Percentiles rank a stretch among this genome's conserved stretches.
These are phyloP conservation scores for Morelia viridis DNA, from an alignment of 2,797 vertebrate genomes.

Conservation along the genomic window DNA sequence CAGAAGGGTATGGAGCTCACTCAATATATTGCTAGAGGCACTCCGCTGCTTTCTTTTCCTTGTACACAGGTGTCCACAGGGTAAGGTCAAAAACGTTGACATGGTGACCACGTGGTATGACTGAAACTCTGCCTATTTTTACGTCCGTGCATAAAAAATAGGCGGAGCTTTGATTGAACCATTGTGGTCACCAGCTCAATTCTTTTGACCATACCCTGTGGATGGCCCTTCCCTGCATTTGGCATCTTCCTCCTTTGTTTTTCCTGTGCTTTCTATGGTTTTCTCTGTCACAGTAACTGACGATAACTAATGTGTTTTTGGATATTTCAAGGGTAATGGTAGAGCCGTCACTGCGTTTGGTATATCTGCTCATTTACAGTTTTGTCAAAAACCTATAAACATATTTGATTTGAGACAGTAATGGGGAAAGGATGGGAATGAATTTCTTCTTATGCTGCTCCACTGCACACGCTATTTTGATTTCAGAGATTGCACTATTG, in stretches of 20 bases:
- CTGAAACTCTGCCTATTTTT: no score
- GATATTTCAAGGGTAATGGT: not conserved
- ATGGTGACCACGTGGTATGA: no score
- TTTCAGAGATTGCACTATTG: not conserved
- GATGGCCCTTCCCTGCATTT: not conserved
- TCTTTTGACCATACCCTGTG: not conserved
- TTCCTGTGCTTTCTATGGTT: not conserved
- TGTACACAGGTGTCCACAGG: no score
- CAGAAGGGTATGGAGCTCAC: no score
- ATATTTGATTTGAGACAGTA: not conserved
- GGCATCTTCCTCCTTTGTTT: not conserved
- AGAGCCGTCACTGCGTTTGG: not conserved
- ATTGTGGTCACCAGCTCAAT: not conserved
- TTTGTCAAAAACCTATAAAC: not conserved
- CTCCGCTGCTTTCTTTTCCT: no score
- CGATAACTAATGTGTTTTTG: not conserved
- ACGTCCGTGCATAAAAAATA: no score
- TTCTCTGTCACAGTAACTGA: not conserved
- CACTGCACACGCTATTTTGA: not conserved
- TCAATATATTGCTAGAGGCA: no score
- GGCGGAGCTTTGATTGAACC: no score
- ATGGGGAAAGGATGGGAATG: not conserved
- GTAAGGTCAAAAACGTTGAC: no score
- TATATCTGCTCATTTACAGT: not conserved
- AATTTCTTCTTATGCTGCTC: not conserved